Evolutionary conservation across 2,888 invertebrate genomes (phyloP), one percentile per base, ranked within the genome.

Genomic region (Diarsia dahlii): DNA sequence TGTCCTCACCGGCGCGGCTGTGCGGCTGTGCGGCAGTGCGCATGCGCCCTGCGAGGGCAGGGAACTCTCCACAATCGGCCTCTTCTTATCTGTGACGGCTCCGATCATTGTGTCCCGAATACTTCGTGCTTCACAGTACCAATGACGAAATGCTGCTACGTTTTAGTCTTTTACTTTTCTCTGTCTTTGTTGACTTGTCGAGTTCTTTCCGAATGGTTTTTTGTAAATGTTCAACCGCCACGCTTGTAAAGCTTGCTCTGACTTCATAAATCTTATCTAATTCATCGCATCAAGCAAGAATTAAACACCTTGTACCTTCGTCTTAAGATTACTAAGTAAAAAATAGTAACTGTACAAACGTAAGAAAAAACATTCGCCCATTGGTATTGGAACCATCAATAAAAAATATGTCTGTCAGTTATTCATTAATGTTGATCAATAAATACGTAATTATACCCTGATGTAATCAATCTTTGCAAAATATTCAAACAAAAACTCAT

Each of bases 41-140:
- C 5, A 39, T 34, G 63, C 56, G 50, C 45, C 78, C 74, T 78
- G 23, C 87, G 92, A 93, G 93, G 92, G 92, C 93, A 93, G 90
- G 89, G 93, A 94, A 94, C 94, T 94, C 91, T 90, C 91, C 87
- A 95, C 95, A 95, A 95, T 95, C 95, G 93, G 91, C 88, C 90
- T 92, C 92, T 91, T 94, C 94, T 95, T 95, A 95, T 95, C 95
- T 95, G 94, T 94, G 95, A 95, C 94, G 95, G 95, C 92, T 90
- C 86, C 91, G 93, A 95, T 95, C 94, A 94, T 95, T 96, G 95
- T 95, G 92, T 90, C 92, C 93, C 93, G 93, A 93, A 95, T 94
- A 91, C 92, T 93, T 94, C 94, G 92, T 94, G 94, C 93, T 92
- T 91, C 92, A 89, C 87, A 90, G 92, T 91, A 90, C 92, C 89